These are phyloP conservation scores for Apis laboriosa DNA, from an alignment of 1,140 invertebrate species.

Conservation along the genomic window DNA sequence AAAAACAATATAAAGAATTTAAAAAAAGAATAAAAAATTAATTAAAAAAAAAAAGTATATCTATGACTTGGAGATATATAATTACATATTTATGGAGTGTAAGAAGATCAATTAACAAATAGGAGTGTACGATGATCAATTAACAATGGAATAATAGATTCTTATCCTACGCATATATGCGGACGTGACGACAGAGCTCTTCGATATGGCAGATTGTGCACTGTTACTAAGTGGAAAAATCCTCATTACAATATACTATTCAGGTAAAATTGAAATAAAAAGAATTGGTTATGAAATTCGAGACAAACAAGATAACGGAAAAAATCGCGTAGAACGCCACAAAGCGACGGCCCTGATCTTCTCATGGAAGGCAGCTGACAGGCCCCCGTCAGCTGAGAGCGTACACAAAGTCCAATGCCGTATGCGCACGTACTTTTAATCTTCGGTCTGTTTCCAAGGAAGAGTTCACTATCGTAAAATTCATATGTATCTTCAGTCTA, in stretches of 20 bases:
- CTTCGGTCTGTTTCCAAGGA: constrained; percentile 15
- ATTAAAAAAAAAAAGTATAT: background rate
- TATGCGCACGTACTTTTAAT: constrained; percentile 33
- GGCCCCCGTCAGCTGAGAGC: constrained; percentile 75
- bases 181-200: constrained; percentile 53
- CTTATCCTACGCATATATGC: constrained; percentile 20
- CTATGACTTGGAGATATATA: background rate
- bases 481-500: background rate
- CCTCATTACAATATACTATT: background rate
- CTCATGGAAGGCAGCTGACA: constrained; percentile 70
- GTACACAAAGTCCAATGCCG: constrained; percentile 72
- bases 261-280: background rate
- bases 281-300: background rate
- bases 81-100: background rate
- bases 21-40: background rate
- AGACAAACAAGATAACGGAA: background rate
- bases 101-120: background rate
- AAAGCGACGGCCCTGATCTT: constrained; percentile 53
- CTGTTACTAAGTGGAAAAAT: constrained; percentile 29
- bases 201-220: constrained; percentile 49
- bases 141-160: constrained; percentile 44
- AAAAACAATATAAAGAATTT: background rate
- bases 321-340: constrained; percentile 23
- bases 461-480: constrained; percentile 1
- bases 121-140: constrained; percentile 27